Evolutionary conservation across 2,797 vertebrate species (phyloP).

Genomic region (Tiaroga cobitis): DNA sequence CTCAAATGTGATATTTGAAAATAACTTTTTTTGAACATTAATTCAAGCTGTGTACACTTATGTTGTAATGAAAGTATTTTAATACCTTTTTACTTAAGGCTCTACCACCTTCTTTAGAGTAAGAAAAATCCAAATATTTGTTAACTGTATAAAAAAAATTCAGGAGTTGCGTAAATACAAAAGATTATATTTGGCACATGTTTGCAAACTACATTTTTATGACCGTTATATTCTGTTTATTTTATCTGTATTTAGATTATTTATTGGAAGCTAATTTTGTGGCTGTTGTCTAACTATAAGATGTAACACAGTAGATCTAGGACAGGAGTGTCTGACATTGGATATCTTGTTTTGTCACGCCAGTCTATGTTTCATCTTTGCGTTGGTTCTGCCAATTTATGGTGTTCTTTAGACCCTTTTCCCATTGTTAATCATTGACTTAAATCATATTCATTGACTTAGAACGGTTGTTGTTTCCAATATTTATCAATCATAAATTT

Average conservation of each 20-base stretch:
- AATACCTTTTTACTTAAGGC: neutral
- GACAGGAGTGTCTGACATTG: neutral
- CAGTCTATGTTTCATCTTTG: neutral
- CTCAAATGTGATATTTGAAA: neutral
- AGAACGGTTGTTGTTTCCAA: neutral
- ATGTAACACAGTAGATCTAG: neutral
- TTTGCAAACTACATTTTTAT: no score
- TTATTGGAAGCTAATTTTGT: neutral
- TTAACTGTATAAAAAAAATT: neutral
- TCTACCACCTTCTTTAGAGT: neutral
- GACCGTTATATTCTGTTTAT: neutral
- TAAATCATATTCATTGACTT: neutral
- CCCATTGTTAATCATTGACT: neutral
- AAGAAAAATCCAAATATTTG: neutral
- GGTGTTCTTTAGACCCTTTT: neutral
- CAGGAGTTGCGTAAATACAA: neutral
- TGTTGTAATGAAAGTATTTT: neutral
- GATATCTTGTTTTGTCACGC: neutral
- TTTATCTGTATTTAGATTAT: neutral
- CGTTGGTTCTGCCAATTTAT: neutral
- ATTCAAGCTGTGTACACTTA: neutral
- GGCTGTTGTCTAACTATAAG: neutral
- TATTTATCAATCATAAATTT: neutral
- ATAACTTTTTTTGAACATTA: neutral
- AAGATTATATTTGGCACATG: neutral